These are phyloP conservation scores for Harpalus rufipes DNA, from an alignment of 2,888 invertebrate genomes.

Conservation along the genomic window DNA sequence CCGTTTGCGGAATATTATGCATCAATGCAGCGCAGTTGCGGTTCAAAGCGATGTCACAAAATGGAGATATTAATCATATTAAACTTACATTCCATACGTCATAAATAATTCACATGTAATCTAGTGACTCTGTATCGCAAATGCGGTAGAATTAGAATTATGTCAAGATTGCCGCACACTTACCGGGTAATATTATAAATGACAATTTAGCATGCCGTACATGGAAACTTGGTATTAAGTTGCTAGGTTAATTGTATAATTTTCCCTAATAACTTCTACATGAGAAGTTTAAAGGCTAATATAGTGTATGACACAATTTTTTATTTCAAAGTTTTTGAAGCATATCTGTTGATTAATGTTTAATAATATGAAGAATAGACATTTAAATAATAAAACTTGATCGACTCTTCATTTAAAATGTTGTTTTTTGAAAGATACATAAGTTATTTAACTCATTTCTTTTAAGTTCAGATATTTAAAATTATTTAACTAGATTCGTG, in stretches of 20 bases:
- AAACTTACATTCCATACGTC: constrained; percentile 36
- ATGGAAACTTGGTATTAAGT: background rate
- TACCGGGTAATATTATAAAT: constrained; percentile 9
- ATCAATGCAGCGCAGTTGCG: background rate
- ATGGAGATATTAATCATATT: constrained; percentile 27
- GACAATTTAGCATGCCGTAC: constrained; percentile 13
- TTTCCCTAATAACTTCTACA: background rate
- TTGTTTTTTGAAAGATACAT: too few species aligned
- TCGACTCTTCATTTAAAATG: too few species aligned
- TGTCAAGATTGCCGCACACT: constrained; percentile 21
- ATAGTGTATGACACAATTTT: too few species aligned
- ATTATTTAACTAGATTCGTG: too few species aligned
- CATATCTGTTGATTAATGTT: too few species aligned
- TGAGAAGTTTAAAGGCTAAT: background rate
- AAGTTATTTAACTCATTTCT: too few species aligned
- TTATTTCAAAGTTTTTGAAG: too few species aligned
- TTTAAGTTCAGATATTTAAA: too few species aligned
- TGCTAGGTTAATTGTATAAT: background rate
- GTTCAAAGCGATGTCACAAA: background rate
- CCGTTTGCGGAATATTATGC: background rate
- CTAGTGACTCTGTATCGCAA: constrained; percentile 25
- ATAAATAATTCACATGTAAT: constrained; percentile 45
- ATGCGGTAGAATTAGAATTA: constrained; percentile 10
- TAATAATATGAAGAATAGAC: too few species aligned
- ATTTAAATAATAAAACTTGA: too few species aligned